Evolutionary conservation across 2,888 invertebrate species (phyloP).

Genomic region (Stenichneumon culpator): DNA sequence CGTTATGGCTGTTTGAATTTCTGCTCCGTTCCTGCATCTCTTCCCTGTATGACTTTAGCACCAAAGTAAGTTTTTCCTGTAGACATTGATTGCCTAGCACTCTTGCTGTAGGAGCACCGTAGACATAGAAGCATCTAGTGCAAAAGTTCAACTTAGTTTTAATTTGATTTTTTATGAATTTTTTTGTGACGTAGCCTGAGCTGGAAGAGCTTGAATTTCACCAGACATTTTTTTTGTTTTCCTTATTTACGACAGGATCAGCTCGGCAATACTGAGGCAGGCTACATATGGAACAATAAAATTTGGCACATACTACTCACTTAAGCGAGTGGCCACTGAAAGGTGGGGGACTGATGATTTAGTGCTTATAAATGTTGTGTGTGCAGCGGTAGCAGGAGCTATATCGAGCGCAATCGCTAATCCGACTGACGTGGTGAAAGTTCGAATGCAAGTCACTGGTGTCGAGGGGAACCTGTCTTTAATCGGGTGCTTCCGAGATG

Average conservation of each 20-base stretch:
- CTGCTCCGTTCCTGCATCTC: conserved; percentile 36
- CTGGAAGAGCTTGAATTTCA: background rate
- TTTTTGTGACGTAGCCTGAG: conserved; percentile 14
- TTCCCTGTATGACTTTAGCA: conserved; percentile 37
- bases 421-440: conserved; percentile 98
- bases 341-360: conserved; percentile 83
- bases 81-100: conserved; percentile 38
- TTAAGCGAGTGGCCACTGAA: conserved; percentile 88
- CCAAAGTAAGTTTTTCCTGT: conserved; percentile 52
- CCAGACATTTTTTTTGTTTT: conserved; percentile 54
- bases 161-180: background rate
- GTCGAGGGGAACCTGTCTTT: conserved; percentile 85
- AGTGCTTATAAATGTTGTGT: conserved; percentile 89
- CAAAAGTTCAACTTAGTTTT: conserved; percentile 21
- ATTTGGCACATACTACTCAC: conserved; percentile 97
- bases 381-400: conserved; percentile 95
- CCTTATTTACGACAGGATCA: conserved; percentile 88
- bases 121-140: conserved; percentile 50
- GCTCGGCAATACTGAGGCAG: conserved; percentile 96
- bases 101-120: conserved; percentile 51
- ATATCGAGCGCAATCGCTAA: conserved; percentile 97
- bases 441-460: conserved; percentile 94
- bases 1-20: conserved; percentile 49
- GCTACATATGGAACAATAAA: conserved; percentile 98
- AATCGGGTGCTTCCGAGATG: conserved; percentile 92